These are phyloP conservation scores for Epistrophe eligans DNA, from an alignment of 2,888 invertebrate species.

Conservation along the genomic window DNA sequence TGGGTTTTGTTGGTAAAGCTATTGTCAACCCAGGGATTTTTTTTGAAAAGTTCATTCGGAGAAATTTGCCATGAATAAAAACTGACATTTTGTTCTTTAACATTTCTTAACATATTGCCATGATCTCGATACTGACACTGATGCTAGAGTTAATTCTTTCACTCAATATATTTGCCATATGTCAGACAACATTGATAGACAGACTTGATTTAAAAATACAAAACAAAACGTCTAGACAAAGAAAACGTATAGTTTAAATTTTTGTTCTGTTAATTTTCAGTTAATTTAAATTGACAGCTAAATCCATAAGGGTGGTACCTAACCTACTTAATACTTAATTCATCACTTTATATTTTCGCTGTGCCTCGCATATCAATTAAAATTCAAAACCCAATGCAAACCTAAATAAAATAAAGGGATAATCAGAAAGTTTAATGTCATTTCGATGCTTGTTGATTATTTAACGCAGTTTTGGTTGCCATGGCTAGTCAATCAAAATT, in stretches of 20 bases:
- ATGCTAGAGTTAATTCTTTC: too few species aligned
- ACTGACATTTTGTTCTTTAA: too few species aligned
- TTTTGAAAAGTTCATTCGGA: neutral
- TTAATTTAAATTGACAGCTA: conserved; percentile 2
- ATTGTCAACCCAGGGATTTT: neutral
- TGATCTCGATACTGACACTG: too few species aligned
- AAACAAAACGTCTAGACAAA: neutral
- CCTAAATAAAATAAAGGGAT: conserved; percentile 42
- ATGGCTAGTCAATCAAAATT: conserved; percentile 54
- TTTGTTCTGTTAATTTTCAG: neutral
- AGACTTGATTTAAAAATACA: neutral
- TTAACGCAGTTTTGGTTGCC: conserved; percentile 55
- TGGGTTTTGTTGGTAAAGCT: neutral
- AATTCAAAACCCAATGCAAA: conserved; percentile 13
- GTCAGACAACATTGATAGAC: neutral
- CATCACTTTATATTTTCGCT: conserved; percentile 1
- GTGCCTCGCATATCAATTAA: conserved; percentile 18
- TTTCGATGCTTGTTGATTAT: conserved; percentile 55
- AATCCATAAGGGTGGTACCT: neutral
- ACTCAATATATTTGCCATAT: neutral
- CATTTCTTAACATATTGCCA: too few species aligned
- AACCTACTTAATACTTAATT: too few species aligned
- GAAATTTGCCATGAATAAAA: neutral
- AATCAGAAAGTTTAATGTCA: conserved; percentile 33
- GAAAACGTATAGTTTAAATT: neutral